These are phyloP conservation scores for Dromococcyx pavoninus DNA, from an alignment of 2,797 vertebrate genomes.

Conservation along the genomic window DNA sequence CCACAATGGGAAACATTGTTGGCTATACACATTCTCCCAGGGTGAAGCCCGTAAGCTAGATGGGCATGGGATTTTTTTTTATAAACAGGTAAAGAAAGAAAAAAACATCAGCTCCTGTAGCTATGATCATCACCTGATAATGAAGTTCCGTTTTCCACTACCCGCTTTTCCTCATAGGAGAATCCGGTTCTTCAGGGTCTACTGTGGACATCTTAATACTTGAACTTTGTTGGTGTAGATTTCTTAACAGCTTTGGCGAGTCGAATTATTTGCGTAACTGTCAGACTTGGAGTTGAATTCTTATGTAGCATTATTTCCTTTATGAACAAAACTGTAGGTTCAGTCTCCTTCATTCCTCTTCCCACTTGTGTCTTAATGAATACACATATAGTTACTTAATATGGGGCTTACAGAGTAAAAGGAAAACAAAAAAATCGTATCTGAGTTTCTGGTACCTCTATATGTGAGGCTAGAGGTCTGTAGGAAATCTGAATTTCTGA, in stretches of 20 bases:
- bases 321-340: not conserved
- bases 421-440: not conserved
- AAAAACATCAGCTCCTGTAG: not conserved
- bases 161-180: not conserved
- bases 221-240: fast-evolving
- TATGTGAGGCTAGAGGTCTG: not conserved
- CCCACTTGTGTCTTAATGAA: not conserved
- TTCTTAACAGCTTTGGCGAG: too few relatives aligned
- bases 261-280: not conserved
- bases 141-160: not conserved
- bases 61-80: too few relatives aligned
- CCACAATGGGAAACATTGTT: not conserved
- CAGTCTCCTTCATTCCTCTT: not conserved
- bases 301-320: too few relatives aligned
- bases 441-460: not conserved
- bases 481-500: not conserved
- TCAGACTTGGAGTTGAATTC: not conserved
- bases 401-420: not conserved
- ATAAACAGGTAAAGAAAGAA: not conserved
- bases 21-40: not conserved
- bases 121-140: not conserved
- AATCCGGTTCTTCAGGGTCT: not conserved
- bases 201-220: not conserved
- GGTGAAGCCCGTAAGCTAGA: not conserved
- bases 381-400: not conserved